phyloP scores from a whole-genome alignment of 2,888 invertebrate genomes.

The Miltochrista miniata region DNA sequence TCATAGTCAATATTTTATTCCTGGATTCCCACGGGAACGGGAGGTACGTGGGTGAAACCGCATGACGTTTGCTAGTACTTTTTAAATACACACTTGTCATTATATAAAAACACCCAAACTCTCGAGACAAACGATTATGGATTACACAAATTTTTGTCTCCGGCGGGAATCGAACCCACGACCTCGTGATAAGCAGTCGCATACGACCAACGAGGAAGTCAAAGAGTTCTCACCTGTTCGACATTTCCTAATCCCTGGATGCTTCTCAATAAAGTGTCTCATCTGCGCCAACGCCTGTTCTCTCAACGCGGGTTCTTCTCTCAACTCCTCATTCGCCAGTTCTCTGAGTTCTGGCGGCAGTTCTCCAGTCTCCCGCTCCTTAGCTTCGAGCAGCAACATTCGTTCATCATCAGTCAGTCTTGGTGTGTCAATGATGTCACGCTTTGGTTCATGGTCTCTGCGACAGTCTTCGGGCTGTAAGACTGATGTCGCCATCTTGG shows the following conservation, averaged over 20 bases:
- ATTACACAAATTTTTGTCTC: too few species aligned
- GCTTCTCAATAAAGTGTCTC: slow-evolving; percentile 92
- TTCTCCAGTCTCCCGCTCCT: slow-evolving; percentile 72
- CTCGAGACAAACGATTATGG: too few species aligned
- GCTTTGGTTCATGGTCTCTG: slow-evolving; percentile 63
- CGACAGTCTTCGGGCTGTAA: slow-evolving; percentile 72
- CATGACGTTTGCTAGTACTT: too few species aligned
- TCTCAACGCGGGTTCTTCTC: slow-evolving; percentile 90
- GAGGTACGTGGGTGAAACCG: too few species aligned
- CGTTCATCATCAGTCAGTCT: slow-evolving; percentile 71
- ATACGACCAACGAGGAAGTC: too few species aligned
- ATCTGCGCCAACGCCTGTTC: slow-evolving; percentile 90
- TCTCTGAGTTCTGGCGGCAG: slow-evolving; percentile 83
- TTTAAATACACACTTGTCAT: too few species aligned
- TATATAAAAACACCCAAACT: too few species aligned
- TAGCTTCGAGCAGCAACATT: slow-evolving; percentile 56
- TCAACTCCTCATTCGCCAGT: slow-evolving; percentile 88
- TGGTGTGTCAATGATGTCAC: slow-evolving; percentile 54
- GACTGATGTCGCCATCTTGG: slow-evolving; percentile 75
- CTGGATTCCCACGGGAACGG: too few species aligned
- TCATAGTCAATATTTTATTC: too few species aligned
- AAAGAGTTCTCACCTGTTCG: slow-evolving; percentile 86
- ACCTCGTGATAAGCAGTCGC: too few species aligned
- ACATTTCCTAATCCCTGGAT: slow-evolving; percentile 91
- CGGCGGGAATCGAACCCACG: too few species aligned